Evolutionary conservation across 2,797 vertebrate species (phyloP), one percentile per base, ranked within the genome.

Genomic region (Micropoecilia bifurca): DNA sequence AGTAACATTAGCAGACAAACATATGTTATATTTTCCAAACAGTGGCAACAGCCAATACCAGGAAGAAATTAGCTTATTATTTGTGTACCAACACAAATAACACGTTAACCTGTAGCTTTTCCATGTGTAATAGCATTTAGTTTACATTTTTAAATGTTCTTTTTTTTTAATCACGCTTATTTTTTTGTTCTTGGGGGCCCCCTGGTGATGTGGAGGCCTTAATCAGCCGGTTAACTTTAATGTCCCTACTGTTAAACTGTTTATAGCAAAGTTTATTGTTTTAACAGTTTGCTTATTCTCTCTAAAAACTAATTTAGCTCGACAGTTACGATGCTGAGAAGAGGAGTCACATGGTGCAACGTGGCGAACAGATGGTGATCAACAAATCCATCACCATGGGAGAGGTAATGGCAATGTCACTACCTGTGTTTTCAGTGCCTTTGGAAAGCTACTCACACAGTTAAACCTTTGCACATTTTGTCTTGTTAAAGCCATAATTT

Each of bases 311-410:
- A 2, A 12, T 78, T 3, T 88, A 99, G 98, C 90, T 97, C 1
- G 85, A 84, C 57, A 85, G 83, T 22, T 90, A 96, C 59, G 93
- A 90, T 18, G 68, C 96, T 90, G 95, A 97, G 69, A 96, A 87
- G 82, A 97, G 90, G 84, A 95, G 74, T 43, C 95, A 91, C 76
- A 88, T 98, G 80, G 83, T 96, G 85, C 96, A 89, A 84, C 85
- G 85, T 33, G 91, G 94, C 0, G 92, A 92, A 0, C 91, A 92
- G 79, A 88, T 98, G 92, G 78, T 94, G 76, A 87, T 98, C 78
- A 91, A 90, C 10, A 96, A 90, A 90, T 91, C 91, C 4, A 82
- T 95, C 57, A 93, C 83, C 69, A 94, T 96, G 74, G 97, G 95
- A 84, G 91, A 97, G 96, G 98, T 99, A 80, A 96, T 95, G 73